Base-by-base conservation (phyloP, 2,888 invertebrate species). In the Amblyjoppa fuscipennis region DNA sequence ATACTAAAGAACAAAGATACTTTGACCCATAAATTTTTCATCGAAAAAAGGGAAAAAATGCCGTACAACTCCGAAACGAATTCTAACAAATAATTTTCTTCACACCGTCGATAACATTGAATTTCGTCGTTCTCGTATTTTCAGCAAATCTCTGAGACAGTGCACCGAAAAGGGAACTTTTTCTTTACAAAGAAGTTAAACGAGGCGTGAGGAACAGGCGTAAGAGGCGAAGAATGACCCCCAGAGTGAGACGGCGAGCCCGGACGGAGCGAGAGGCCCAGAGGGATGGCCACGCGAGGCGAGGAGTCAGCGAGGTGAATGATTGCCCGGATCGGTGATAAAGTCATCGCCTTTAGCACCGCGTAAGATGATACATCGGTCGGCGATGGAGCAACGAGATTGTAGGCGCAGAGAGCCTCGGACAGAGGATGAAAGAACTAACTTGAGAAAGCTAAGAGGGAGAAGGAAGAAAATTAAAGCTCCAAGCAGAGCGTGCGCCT, bases 361-460 rank as follows among this genome's bases (percentile, higher is more conserved):
- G 90, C 90, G 93, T 94, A 94, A 94, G 93, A 94, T 94, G 93
- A 94, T 94, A 93, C 94, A 94, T 94, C 92, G 93, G 91, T 89
- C 92, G 91, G 92, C 90, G 93, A 94, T 94, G 91, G 89, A 88
- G 89, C 86, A 89, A 83, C 89, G 89, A 93, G 94, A 94, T 93
- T 93, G 90, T 87, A 70, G 31, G 70, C 51, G 83, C 78, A 61
- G 79, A 83, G 81, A 66, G 51, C 70, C 69, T 49, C 56, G 38
- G 61, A 61, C 16, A 34, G 49, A 64, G 56, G 38, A 16, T 31
- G 64, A 45, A 34, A 31, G 64, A 69, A 51, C 69, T 16, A 59
- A 25, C 66, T 68, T 41, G 66, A 38, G 28, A 16, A 34, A 61
- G 61, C 16, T 4, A 16, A 13, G 61, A 61, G 61, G 61, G 31